A percentile compares a stretch with the other conserved stretches of the same genome.
phyloP scores from a whole-genome alignment of 2,113 vertebrate genomes.

The Pelobates fuscus region DNA sequence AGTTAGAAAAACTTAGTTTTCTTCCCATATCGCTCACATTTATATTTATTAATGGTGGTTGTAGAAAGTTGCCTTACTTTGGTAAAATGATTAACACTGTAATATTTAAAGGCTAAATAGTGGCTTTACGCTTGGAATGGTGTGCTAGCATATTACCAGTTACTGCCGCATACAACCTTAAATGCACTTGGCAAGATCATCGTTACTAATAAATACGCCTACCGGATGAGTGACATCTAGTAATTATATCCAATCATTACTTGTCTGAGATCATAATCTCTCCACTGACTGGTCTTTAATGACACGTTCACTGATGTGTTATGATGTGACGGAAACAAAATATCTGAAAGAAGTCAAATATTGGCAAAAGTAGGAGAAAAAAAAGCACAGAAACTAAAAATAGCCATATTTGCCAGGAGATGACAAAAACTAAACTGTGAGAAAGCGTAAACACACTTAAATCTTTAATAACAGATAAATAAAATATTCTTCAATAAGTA shows the following conservation, averaged over 20 bases:
- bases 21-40: too few relatives aligned
- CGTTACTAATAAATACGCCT: neutral
- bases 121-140: too few relatives aligned
- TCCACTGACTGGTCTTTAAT: neutral
- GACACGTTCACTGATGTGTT: neutral
- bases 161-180: neutral
- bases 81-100: too few relatives aligned
- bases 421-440: too few relatives aligned
- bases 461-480: slow-evolving; percentile 6
- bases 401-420: too few relatives aligned
- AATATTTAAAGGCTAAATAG: too few relatives aligned
- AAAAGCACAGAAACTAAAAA: neutral
- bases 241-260: neutral
- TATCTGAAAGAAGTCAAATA: neutral
- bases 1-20: too few relatives aligned
- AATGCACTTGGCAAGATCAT: neutral
- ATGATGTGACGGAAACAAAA: neutral
- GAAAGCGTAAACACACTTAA: too few relatives aligned
- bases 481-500: slow-evolving; percentile 27
- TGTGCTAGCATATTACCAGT: neutral
- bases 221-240: neutral
- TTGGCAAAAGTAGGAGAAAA: neutral
- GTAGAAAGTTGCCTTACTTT: too few relatives aligned
- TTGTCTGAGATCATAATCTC: neutral
- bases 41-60: too few relatives aligned